A percentile compares a stretch with the other conserved stretches of the same genome.
phyloP scores from a whole-genome alignment of 1,140 invertebrate genomes.

The Chrysoperla carnea region DNA sequence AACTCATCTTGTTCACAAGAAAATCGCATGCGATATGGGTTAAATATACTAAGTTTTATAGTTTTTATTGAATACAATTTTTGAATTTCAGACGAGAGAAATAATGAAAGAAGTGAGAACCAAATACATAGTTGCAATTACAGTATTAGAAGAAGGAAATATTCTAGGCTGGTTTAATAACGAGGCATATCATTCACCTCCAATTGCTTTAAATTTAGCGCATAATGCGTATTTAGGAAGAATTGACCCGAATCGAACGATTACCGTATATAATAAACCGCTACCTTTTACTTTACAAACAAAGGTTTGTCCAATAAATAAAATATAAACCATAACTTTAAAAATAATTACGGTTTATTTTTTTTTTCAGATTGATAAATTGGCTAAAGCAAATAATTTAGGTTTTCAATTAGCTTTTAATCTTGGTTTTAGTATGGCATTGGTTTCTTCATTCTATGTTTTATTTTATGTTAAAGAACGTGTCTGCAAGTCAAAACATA shows the following conservation, averaged over 20 bases:
- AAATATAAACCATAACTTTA: not conserved
- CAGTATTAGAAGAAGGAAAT: conserved; percentile 15
- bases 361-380: conserved; percentile 22
- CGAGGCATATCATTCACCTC: conserved; percentile 48
- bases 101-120: conserved; percentile 10
- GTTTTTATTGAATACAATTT: no score
- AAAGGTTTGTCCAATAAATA: conserved; percentile 10
- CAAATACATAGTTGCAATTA: conserved; percentile 28
- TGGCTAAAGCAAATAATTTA: conserved; percentile 30
- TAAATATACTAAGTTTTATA: no score
- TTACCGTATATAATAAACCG: conserved; percentile 40
- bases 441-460: conserved; percentile 57
- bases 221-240: conserved; percentile 34
- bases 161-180: conserved; percentile 41
- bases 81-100: conserved; percentile 10
- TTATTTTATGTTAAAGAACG: conserved; percentile 47
- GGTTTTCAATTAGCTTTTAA: conserved; percentile 44
- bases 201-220: conserved; percentile 38
- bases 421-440: conserved; percentile 44
- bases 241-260: no score
- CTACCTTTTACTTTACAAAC: conserved; percentile 30
- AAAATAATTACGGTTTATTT: conserved; percentile 5
- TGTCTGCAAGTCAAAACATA: conserved; percentile 37
- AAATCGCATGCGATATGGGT: no score
- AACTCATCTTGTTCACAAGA: no score